Evolutionary conservation across 2,797 vertebrate genomes (phyloP).

Genomic region (Sebastes hubbsi): DNA sequence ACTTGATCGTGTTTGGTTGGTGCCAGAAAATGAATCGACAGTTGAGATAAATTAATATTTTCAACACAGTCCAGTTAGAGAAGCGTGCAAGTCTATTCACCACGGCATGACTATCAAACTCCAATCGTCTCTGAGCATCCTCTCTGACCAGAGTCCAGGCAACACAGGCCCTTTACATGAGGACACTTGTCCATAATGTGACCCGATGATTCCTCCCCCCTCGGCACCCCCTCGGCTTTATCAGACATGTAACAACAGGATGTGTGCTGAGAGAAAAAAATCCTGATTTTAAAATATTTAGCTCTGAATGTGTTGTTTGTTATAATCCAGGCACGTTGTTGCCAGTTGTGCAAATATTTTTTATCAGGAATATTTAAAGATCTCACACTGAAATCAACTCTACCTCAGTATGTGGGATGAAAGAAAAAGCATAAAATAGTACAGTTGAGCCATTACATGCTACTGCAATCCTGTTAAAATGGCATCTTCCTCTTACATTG

Average conservation of each 20-base stretch:
- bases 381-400: slow-evolving; percentile 18
- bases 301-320: slow-evolving; percentile 17
- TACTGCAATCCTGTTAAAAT: slow-evolving; percentile 23
- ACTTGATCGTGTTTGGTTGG: slow-evolving; percentile 45
- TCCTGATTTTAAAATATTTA: slow-evolving; percentile 34
- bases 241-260: slow-evolving; percentile 35
- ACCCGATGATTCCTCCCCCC: background rate
- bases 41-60: slow-evolving; percentile 51
- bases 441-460: slow-evolving; percentile 19
- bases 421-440: background rate
- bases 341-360: slow-evolving; percentile 60
- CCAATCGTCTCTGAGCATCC: slow-evolving; percentile 13
- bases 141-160: slow-evolving; percentile 28
- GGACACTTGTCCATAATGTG: slow-evolving; percentile 6
- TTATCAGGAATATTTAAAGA: slow-evolving; percentile 33
- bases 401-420: background rate
- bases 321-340: slow-evolving; percentile 35
- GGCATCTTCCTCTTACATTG: background rate
- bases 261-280: background rate
- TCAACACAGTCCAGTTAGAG: slow-evolving; percentile 67
- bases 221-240: background rate
- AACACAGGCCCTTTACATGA: background rate
- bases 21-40: slow-evolving; percentile 51
- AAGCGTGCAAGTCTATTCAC: slow-evolving; percentile 62
- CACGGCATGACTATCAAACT: slow-evolving; percentile 48